Percentiles rank a stretch among this genome's conserved stretches.
phyloP scores from a whole-genome alignment of 2,888 invertebrate species.

The Calephelis perditalis region DNA sequence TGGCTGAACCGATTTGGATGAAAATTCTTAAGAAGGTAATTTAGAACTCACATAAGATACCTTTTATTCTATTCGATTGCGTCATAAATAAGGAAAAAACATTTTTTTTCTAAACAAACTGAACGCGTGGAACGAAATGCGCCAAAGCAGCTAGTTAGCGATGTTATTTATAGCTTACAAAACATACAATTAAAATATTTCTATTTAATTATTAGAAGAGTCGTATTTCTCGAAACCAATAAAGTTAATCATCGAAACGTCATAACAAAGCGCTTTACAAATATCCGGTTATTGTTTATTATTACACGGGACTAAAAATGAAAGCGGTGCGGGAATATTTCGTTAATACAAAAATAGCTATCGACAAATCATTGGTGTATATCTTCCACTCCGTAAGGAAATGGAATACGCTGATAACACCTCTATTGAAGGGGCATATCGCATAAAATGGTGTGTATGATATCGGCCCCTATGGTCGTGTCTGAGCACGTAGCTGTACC shows the following conservation, averaged over 20 bases:
- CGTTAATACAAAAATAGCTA: slow-evolving; percentile 65
- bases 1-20: no score
- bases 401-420: slow-evolving; percentile 8
- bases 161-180: not conserved
- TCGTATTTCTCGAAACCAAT: slow-evolving; percentile 44
- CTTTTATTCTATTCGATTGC: no score
- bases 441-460: slow-evolving; percentile 5
- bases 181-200: not conserved
- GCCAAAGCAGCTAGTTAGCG: no score
- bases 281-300: slow-evolving; percentile 63
- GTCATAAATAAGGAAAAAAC: no score
- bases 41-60: no score
- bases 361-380: slow-evolving; percentile 54
- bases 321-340: slow-evolving; percentile 63
- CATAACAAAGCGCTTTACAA: slow-evolving; percentile 52
- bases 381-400: slow-evolving; percentile 17
- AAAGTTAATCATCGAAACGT: slow-evolving; percentile 54
- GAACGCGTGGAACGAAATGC: no score
- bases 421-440: slow-evolving; percentile 1
- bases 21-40: no score
- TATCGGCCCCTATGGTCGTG: slow-evolving; percentile 1
- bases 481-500: slow-evolving; percentile 20
- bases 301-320: slow-evolving; percentile 57
- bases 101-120: no score
- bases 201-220: slow-evolving; percentile 30